Base-by-base conservation (phyloP, 92 coral and sea anemone genomes). In the Zoanthus sociatus region DNA sequence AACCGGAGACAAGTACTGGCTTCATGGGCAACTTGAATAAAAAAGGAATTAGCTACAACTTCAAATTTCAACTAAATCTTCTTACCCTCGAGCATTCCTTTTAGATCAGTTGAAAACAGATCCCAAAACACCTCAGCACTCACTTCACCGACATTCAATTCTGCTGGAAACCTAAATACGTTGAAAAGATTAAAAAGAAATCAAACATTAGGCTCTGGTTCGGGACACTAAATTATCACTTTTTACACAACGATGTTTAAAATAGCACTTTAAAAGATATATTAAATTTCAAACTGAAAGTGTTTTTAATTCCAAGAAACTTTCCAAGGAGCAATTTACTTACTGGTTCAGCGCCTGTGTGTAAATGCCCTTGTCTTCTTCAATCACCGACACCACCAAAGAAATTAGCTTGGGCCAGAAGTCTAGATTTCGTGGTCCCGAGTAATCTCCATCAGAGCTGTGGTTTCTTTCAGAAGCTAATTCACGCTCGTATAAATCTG, bases 401-500 rank as follows among this genome's bases (percentile, higher is more conserved):
- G 99, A 95, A 50, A 97, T 97, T 37, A 97, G 87, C 77, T 97
- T 96, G n/a, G 99, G 99, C 99, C 99, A 97, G 87, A 97, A 97
- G 87, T 95, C 99, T 85, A 95, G 89, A 88, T 86, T 93, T 78
- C 92, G 91, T n/a, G 98, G 98, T 30, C 96, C 97, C 3, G 98
- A 89, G 42, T 91, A 93, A n/a, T 86, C 92, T 20, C 56, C 78
- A 0, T 95, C 98, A 1, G 83, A 82, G 47, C 82, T 66, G 9
- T 78, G 58, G 5, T 84, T 64, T 31, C 88, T 89, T 60, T 95
- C 95, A 21, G 95, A 84, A 21, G 95, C 94, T 33, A 94, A 91
- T 71, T 96, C 98, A 14, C 96, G 89, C 53, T 97, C 98, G 71
- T 97, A 97, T 82, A 97, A 69, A 45, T 92, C 96, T 15, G 94